phyloP scores from a whole-genome alignment of 2,113 vertebrate species.

The Craseonycteris thonglongyai region DNA sequence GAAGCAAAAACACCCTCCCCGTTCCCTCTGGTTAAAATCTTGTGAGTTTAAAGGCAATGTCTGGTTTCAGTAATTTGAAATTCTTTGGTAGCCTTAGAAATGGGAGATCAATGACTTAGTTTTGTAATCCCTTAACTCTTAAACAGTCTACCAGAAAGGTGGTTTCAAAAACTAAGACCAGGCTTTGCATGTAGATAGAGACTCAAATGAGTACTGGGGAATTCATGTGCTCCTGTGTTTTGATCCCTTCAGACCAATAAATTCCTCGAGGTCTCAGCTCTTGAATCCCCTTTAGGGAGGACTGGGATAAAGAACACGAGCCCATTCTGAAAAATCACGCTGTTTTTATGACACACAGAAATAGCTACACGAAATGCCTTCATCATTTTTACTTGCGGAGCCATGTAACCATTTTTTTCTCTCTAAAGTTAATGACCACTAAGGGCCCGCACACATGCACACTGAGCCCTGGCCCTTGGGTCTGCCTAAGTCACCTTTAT shows the following conservation, averaged over 20 bases:
- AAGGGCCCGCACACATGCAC: slow-evolving; percentile 40
- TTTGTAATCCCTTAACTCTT: slow-evolving; percentile 61
- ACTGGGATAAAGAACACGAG: slow-evolving; percentile 60
- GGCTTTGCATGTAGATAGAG: slow-evolving; percentile 58
- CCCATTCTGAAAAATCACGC: slow-evolving; percentile 59
- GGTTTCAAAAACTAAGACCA: slow-evolving; percentile 48
- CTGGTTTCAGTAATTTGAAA: slow-evolving; percentile 49
- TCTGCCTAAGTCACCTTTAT: slow-evolving; percentile 47
- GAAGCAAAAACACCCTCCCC: neutral
- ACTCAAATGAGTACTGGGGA: slow-evolving; percentile 51
- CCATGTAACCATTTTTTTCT: slow-evolving; percentile 40
- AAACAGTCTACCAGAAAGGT: slow-evolving; percentile 46
- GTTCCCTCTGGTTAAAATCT: neutral
- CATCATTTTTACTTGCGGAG: slow-evolving; percentile 60
- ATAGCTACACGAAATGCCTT: slow-evolving; percentile 65
- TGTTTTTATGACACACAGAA: slow-evolving; percentile 70
- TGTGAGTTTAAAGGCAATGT: slow-evolving; percentile 26
- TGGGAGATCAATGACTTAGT: slow-evolving; percentile 52
- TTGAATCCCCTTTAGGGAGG: slow-evolving; percentile 67
- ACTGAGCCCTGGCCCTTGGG: slow-evolving; percentile 22
- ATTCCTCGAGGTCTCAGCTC: slow-evolving; percentile 63
- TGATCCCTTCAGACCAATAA: slow-evolving; percentile 59
- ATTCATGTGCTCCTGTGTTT: slow-evolving; percentile 31
- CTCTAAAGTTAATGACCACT: slow-evolving; percentile 58
- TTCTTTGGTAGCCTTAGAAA: slow-evolving; percentile 62